These are phyloP conservation scores for Cybosia mesomella DNA, from an alignment of 2,888 invertebrate genomes.

Conservation along the genomic window DNA sequence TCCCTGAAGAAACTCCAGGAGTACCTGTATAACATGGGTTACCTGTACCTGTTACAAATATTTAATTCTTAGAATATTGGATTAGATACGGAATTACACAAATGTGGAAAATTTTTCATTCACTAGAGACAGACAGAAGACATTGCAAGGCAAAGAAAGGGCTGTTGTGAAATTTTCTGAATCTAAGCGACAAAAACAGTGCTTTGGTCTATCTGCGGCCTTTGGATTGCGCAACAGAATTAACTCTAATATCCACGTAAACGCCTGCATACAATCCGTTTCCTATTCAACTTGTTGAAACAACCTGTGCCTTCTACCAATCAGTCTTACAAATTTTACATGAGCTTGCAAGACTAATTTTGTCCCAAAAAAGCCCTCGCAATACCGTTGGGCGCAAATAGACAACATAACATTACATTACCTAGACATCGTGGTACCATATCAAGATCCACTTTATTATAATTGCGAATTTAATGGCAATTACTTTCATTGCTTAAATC, in stretches of 20 bases:
- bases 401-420: no score
- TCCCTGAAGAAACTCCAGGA: not conserved
- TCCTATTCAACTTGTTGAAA: not conserved
- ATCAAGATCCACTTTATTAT: no score
- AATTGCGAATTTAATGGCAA: no score
- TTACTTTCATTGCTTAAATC: no score
- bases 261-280: constrained; percentile 29
- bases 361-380: not conserved
- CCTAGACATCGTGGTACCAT: no score
- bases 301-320: constrained; percentile 34
- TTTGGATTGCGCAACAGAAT: constrained; percentile 11
- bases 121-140: not conserved
- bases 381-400: not conserved
- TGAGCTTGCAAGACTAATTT: not conserved
- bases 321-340: constrained; percentile 34
- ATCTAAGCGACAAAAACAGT: not conserved
- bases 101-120: constrained; percentile 2
- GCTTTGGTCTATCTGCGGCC: not conserved
- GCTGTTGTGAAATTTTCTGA: not conserved
- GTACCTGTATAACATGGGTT: no score
- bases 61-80: no score
- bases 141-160: not conserved
- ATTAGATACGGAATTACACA: no score
- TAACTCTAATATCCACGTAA: constrained; percentile 12
- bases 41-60: no score